Evolutionary conservation across 2,113 vertebrate genomes (phyloP).

Genomic region (Sciurus niger): DNA sequence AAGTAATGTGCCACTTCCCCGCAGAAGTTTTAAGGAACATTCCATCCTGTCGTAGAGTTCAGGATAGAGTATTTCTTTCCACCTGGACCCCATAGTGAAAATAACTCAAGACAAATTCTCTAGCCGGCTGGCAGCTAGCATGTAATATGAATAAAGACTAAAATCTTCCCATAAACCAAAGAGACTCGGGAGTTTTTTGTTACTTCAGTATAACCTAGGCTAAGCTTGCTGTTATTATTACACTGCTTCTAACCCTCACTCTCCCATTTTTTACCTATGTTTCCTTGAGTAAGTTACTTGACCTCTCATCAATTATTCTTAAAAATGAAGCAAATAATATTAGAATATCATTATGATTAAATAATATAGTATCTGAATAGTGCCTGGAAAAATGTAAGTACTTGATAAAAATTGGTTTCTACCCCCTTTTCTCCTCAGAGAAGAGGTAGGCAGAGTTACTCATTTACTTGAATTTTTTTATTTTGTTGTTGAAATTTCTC

Average conservation of each 20-base stretch:
- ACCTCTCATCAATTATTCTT: slow-evolving; percentile 39
- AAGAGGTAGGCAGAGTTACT: background rate
- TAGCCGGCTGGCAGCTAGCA: background rate
- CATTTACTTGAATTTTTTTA: slow-evolving; percentile 17
- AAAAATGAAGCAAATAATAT: slow-evolving; percentile 13
- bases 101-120: background rate
- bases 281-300: slow-evolving; percentile 16
- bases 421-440: background rate
- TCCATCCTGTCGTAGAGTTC: background rate
- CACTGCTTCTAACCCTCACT: background rate
- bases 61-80: background rate
- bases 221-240: background rate
- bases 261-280: slow-evolving; percentile 22
- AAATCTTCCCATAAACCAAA: background rate
- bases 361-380: slow-evolving; percentile 9
- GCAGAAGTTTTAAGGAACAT: slow-evolving; percentile 4
- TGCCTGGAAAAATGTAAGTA: background rate
- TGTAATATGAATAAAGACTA: background rate
- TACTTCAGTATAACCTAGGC: background rate
- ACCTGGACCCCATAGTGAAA: background rate
- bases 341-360: background rate
- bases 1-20: background rate
- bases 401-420: background rate
- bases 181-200: background rate
- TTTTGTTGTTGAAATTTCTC: slow-evolving; percentile 1